phyloP scores from a whole-genome alignment of 2,797 vertebrate species.

The Astyanax mexicanus region DNA sequence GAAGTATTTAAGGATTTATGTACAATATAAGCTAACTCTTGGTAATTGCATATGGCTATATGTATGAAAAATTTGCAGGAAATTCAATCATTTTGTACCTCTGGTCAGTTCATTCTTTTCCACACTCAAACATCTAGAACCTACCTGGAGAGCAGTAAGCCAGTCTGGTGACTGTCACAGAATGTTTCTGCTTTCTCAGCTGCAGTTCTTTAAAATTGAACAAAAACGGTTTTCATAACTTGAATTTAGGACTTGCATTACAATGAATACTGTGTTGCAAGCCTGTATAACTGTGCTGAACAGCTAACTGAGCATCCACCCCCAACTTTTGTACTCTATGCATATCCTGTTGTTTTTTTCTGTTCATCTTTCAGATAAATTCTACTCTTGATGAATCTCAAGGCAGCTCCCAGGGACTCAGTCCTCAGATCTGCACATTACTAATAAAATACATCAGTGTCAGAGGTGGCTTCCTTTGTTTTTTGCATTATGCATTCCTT shows the following conservation, averaged over 20 bases:
- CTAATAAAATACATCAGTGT: slow-evolving; percentile 62
- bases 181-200: slow-evolving; percentile 16
- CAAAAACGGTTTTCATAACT: slow-evolving; percentile 30
- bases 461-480: slow-evolving; percentile 11
- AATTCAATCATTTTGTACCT: slow-evolving; percentile 16
- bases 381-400: slow-evolving; percentile 39
- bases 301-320: slow-evolving; percentile 31
- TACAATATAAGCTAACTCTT: slow-evolving; percentile 12
- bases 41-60: slow-evolving; percentile 20
- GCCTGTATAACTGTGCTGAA: slow-evolving; percentile 41
- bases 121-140: neutral
- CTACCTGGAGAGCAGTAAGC: slow-evolving; percentile 16
- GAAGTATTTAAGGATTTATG: slow-evolving; percentile 35
- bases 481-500: too few relatives aligned
- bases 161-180: neutral
- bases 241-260: slow-evolving; percentile 39
- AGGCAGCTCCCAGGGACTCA: slow-evolving; percentile 48
- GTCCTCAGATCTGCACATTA: slow-evolving; percentile 51
- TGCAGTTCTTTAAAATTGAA: slow-evolving; percentile 22
- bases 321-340: neutral
- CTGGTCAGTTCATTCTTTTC: slow-evolving; percentile 9
- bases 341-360: slow-evolving; percentile 38
- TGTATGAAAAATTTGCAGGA: neutral
- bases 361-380: slow-evolving; percentile 31
- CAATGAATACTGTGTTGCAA: neutral